Base-by-base conservation (phyloP, 2,888 invertebrate genomes). In the Pyrrhosoma nymphula region DNA sequence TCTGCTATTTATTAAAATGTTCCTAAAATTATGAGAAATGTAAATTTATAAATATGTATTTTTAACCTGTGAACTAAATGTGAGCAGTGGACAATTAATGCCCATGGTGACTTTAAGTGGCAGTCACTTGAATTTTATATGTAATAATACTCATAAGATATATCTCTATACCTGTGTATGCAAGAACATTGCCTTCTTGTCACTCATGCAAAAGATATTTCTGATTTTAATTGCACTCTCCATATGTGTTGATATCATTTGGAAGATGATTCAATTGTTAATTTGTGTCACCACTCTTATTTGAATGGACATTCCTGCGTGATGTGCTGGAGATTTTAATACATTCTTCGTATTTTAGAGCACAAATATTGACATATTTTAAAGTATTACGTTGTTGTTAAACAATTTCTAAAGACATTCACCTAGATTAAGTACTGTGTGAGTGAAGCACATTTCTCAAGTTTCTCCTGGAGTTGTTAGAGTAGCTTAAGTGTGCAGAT, bases 1-100 rank as follows among this genome's bases (percentile, higher is more conserved):
- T 82, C 82, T 82, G 82, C 82, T 82, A 82, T 82, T 82, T 82
- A 82, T 30, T 82, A 35, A 30, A 30, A 82, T 82, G 82, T 82
- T 82, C 35, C 82, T 82, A 82, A 82, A 30, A 82, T 30, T 30
- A 82, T 23, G 30, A 82, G 69, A 30, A 69, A 14, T 82, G 35
- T 82, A 35, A 12, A 35, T 82, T 82, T 82, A 35, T 35, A 82
- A 82, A 82, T 82, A n/a, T n/a, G n/a, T n/a, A 82, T 82, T 82
- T 82, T 82, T 82, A 82, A 82, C 82, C 18, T 30, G 82, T 82
- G 82, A 69, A n/a, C 14, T 82, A 18, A 35, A 82, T 82, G 82
- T 82, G 30, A 26, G 2, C n/a, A 20, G 63, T 16, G 82, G 82
- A 35, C 82, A 82, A 35, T 30, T 30, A 10, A 35, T 82, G 35